Percentiles rank a stretch among this genome's conserved stretches.
Conservation (phyloP, 2,888 invertebrate genomes). For the Chymomyza caudatula region DNA sequence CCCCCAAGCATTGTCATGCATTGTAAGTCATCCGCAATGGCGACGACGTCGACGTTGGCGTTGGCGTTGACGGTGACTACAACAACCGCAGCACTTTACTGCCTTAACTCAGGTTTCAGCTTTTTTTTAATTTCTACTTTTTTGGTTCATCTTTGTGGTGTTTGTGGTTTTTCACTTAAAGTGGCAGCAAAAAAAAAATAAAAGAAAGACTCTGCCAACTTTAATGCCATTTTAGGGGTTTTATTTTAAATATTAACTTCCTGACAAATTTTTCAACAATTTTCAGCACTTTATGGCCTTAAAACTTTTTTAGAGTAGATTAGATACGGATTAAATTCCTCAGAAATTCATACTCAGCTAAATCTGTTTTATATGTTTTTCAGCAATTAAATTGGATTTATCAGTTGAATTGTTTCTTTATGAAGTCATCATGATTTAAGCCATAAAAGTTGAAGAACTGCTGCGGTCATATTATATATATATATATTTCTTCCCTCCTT, state of each 20-base stretch:
- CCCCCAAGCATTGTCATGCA: slow-evolving; percentile 9
- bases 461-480: too few relatives aligned
- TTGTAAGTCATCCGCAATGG: slow-evolving; percentile 46
- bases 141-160: slow-evolving; percentile 69
- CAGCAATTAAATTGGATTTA: background rate
- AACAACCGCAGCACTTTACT: slow-evolving; percentile 25
- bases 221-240: slow-evolving; percentile 32
- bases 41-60: slow-evolving; percentile 17
- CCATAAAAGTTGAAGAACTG: background rate
- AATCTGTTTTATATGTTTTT: background rate
- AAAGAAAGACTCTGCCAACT: slow-evolving; percentile 20
- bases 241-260: slow-evolving; percentile 5
- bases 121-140: slow-evolving; percentile 67
- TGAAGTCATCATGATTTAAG: background rate
- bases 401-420: background rate
- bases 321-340: background rate
- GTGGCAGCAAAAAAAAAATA: slow-evolving; percentile 42
- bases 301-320: background rate
- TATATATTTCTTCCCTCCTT: too few relatives aligned
- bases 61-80: background rate
- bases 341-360: background rate
- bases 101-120: slow-evolving; percentile 1
- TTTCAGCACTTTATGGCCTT: background rate
- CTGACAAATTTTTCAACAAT: background rate
- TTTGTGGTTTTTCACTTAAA: slow-evolving; percentile 64